Evolutionary conservation across 1,140 invertebrate species (phyloP).

Genomic region (Aphelenchoides besseyi): DNA sequence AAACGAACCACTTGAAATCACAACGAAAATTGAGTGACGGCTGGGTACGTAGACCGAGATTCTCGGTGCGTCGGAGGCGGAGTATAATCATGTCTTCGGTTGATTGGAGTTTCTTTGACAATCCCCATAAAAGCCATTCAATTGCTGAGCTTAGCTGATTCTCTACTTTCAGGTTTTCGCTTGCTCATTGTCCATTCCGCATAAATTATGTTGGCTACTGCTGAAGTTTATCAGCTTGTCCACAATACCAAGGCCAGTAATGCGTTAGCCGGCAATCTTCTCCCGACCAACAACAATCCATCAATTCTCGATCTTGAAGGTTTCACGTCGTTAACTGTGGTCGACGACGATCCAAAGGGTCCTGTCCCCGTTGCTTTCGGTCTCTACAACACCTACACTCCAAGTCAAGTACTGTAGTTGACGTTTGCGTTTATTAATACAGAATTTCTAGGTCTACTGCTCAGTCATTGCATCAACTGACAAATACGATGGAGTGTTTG

Average conservation of each 20-base stretch:
- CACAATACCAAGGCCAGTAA: slow-evolving; percentile 23
- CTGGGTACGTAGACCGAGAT: no score
- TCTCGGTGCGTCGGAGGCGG: no score
- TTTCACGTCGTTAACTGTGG: slow-evolving; percentile 36
- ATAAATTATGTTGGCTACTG: slow-evolving; percentile 31
- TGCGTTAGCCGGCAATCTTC: slow-evolving; percentile 30
- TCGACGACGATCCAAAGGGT: slow-evolving; percentile 25
- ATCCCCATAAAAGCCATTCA: background rate
- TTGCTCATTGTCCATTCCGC: background rate
- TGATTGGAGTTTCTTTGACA: background rate
- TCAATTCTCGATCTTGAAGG: slow-evolving; percentile 40
- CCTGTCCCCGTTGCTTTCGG: slow-evolving; percentile 36
- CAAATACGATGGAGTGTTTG: slow-evolving; percentile 33
- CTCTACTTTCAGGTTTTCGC: background rate
- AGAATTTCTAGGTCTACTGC: slow-evolving; percentile 25
- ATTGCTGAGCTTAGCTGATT: background rate
- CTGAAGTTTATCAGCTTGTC: slow-evolving; percentile 25
- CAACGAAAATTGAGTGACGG: background rate
- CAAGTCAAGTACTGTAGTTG: slow-evolving; percentile 35
- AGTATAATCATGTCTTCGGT: no score
- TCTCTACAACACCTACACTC: slow-evolving; percentile 31
- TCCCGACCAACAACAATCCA: slow-evolving; percentile 38
- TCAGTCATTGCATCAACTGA: slow-evolving; percentile 26
- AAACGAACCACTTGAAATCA: no score
- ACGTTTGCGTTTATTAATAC: background rate